Evolutionary conservation across 1,140 invertebrate species (phyloP).

Genomic region (Leptopilina clavipes): DNA sequence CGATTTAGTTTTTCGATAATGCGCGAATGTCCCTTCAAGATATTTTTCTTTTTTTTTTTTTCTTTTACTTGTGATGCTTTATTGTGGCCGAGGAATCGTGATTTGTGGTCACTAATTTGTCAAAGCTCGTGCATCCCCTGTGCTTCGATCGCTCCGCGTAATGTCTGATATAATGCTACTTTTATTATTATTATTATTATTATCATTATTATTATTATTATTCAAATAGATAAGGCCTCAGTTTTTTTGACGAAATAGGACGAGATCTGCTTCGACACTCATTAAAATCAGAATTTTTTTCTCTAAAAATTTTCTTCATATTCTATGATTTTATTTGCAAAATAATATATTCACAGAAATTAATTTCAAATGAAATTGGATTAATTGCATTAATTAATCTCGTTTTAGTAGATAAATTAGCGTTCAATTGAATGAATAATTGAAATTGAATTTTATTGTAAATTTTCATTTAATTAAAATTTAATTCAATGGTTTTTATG

Average conservation of each 20-base stretch:
- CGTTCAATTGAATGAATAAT: too few species aligned
- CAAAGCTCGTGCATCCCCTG: slow-evolving; percentile 46
- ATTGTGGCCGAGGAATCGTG: slow-evolving; percentile 25
- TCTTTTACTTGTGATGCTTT: not conserved
- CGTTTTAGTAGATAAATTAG: too few species aligned
- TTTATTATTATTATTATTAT: too few species aligned
- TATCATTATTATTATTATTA: slow-evolving; percentile 71
- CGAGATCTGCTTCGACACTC: slow-evolving; percentile 61
- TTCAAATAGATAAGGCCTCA: slow-evolving; percentile 70
- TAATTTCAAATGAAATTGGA: too few species aligned
- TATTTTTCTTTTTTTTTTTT: slow-evolving; percentile 2
- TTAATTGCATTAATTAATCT: too few species aligned
- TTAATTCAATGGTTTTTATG: too few species aligned
- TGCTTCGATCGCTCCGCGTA: slow-evolving; percentile 44
- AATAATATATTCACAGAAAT: too few species aligned
- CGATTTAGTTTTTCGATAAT: slow-evolving; percentile 34
- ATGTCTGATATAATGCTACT: slow-evolving; percentile 63
- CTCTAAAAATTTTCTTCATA: too few species aligned
- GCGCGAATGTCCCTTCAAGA: slow-evolving; percentile 34
- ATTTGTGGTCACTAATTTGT: slow-evolving; percentile 48
- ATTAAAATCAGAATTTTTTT: slow-evolving; percentile 48
- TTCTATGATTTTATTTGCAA: too few species aligned
- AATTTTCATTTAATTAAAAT: too few species aligned
- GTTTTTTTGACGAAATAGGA: slow-evolving; percentile 64
- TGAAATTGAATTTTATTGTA: too few species aligned